Base-by-base conservation (phyloP, 2,113 vertebrate genomes). In the Symphodus melops region DNA sequence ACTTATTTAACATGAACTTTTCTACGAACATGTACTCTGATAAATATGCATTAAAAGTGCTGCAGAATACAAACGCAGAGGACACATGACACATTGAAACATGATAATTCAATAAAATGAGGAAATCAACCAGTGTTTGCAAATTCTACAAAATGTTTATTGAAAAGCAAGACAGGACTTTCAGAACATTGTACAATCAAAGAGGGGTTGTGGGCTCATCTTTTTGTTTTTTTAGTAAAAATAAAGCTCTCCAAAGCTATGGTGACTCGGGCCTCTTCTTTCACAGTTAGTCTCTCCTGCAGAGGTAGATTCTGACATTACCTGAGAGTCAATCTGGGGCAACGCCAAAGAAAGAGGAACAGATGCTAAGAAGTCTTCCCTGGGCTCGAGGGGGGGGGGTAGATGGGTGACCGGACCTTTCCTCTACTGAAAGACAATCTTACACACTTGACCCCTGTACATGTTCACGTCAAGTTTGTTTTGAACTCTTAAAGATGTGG, bases 221-320 rank as follows among this genome's bases (percentile, higher is more conserved):
- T 70, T 28, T 41, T 28, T 41, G 39, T 3, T 21, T 21, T 94
- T 63, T 51, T 75, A 75, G 79, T 78, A 95, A 83, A 96, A 96
- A 96, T 94, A 96, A 95, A 85, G 69, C 75, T 79, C 66, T 80
- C 76, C 55, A 78, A 85, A 95, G 93, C 94, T 94, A 87, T 92
- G 94, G 92, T 95, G 94, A 94, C 94, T 95, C 91, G 1, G 92
- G 91, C 91, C 95, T 94, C 93, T 85, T 93, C 91, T 94, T 96
- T 96, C 95, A 96, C 95, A 96, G 95, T 96, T 94, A 92, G 94
- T 96, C 89, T 90, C 75, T 77, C 90, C 94, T 95, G 91, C 94
- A 96, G 97, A 98, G 97, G 97, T 99, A 98, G 97, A 97, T 97
- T 95, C 94, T 94, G 90, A 95, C 93, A 90, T 96, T 95, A 97